These are phyloP conservation scores for Pterois miles DNA, from an alignment of 2,797 vertebrate genomes.

Conservation along the genomic window DNA sequence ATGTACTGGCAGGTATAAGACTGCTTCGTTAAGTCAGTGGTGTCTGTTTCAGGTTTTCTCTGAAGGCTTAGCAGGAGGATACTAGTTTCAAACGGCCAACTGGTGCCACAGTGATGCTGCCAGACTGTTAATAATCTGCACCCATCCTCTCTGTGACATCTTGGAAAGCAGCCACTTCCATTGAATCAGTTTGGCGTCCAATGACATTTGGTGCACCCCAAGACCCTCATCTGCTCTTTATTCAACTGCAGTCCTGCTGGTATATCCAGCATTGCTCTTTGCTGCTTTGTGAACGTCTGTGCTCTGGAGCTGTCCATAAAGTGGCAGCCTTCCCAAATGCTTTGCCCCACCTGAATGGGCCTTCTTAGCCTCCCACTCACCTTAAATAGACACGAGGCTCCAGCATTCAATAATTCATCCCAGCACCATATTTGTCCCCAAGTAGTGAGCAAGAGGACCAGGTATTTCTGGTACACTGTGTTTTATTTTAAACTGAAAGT, in stretches of 20 bases:
- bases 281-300: background rate
- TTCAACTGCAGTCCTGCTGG: background rate
- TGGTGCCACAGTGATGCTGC: slow-evolving; percentile 34
- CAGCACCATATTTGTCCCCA: slow-evolving; percentile 11
- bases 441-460: background rate
- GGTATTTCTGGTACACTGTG: background rate
- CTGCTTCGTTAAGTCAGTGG: slow-evolving; percentile 27
- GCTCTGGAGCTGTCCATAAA: background rate
- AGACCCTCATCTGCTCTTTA: background rate
- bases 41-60: slow-evolving; percentile 41
- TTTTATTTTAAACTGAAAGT: background rate
- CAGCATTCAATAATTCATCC: slow-evolving; percentile 27
- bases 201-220: background rate
- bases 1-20: slow-evolving; percentile 31
- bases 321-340: background rate
- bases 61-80: slow-evolving; percentile 34
- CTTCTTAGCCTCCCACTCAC: slow-evolving; percentile 6
- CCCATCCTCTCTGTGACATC: slow-evolving; percentile 18
- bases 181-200: slow-evolving; percentile 21
- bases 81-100: slow-evolving; percentile 53
- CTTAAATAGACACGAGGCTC: slow-evolving; percentile 14
- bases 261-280: background rate
- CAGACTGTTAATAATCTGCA: slow-evolving; percentile 52
- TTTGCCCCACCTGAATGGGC: slow-evolving; percentile 5
- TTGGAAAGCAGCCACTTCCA: slow-evolving; percentile 28